phyloP scores from a whole-genome alignment of 1,140 invertebrate genomes.

The Protaetia brevitarsis region DNA sequence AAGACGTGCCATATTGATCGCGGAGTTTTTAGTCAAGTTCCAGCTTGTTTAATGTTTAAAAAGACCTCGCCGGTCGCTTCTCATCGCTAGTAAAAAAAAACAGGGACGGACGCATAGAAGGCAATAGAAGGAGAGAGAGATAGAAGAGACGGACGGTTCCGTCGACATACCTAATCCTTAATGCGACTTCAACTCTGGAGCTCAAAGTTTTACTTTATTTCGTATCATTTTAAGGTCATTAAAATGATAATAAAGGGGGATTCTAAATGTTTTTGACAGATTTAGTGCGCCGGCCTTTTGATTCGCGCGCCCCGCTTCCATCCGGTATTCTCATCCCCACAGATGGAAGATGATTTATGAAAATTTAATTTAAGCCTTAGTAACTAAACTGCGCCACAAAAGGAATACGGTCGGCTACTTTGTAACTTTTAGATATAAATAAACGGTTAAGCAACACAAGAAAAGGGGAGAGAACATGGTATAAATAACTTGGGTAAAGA shows the following conservation, averaged over 20 bases:
- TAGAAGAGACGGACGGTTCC: not conserved
- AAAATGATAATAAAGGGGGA: slow-evolving; percentile 15
- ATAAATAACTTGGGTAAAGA: too few species aligned
- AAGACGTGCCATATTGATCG: slow-evolving; percentile 17
- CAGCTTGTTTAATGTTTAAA: slow-evolving; percentile 17
- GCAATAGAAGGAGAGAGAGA: not conserved
- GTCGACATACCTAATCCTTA: slow-evolving; percentile 3
- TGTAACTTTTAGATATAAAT: too few species aligned
- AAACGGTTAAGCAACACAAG: too few species aligned
- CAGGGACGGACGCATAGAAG: too few species aligned
- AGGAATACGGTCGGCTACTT: too few species aligned
- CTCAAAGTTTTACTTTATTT: slow-evolving; percentile 17
- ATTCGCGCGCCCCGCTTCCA: not conserved
- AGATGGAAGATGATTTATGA: slow-evolving; percentile 8
- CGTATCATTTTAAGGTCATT: slow-evolving; percentile 14
- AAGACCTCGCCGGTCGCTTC: not conserved
- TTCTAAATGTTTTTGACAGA: slow-evolving; percentile 18
- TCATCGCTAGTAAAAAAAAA: not conserved
- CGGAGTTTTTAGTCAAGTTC: slow-evolving; percentile 7
- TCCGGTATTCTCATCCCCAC: not conserved
- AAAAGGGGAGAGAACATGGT: too few species aligned
- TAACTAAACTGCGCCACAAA: too few species aligned
- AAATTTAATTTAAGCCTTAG: slow-evolving; percentile 19
- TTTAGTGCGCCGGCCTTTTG: slow-evolving; percentile 13
- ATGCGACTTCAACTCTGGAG: slow-evolving; percentile 12